Evolutionary conservation across 1,140 invertebrate species (phyloP).

Genomic region (Conus ventricosus): DNA sequence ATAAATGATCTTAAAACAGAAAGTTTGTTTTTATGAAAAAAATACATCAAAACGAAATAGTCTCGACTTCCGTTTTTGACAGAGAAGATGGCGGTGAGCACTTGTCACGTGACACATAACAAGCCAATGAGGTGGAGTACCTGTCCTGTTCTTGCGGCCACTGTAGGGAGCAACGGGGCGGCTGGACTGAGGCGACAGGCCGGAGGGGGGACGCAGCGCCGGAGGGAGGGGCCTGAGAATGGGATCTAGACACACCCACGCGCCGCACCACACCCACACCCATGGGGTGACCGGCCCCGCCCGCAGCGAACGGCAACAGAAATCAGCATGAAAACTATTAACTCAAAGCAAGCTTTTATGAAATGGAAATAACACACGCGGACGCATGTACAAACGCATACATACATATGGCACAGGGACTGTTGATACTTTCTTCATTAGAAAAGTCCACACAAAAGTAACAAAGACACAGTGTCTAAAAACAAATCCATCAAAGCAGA

Average conservation of each 20-base stretch:
- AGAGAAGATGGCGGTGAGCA: not conserved
- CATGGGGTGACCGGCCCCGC: not conserved
- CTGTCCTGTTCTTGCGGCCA: constrained; percentile 35
- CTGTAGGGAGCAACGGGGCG: constrained; percentile 17
- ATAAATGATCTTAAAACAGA: too few species aligned
- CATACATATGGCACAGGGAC: not conserved
- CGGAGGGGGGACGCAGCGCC: constrained; percentile 30
- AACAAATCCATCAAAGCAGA: not conserved
- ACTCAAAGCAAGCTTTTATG: constrained; percentile 32
- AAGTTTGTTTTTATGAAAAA: too few species aligned
- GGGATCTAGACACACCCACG: constrained; percentile 36
- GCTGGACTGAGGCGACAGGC: constrained; percentile 29
- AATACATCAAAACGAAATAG: too few species aligned
- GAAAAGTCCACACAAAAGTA: not conserved
- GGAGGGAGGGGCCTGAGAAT: constrained; percentile 36
- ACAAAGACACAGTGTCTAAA: too few species aligned
- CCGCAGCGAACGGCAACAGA: constrained; percentile 24
- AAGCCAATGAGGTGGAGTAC: constrained; percentile 30
- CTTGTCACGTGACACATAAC: constrained; percentile 18
- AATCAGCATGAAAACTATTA: constrained; percentile 27
- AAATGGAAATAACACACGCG: not conserved
- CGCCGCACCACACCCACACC: constrained; percentile 27
- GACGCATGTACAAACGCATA: not conserved
- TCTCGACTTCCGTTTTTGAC: too few species aligned
- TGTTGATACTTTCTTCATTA: not conserved